Conservation (phyloP, 2,888 invertebrate species). For the Spicauda simplicius region DNA sequence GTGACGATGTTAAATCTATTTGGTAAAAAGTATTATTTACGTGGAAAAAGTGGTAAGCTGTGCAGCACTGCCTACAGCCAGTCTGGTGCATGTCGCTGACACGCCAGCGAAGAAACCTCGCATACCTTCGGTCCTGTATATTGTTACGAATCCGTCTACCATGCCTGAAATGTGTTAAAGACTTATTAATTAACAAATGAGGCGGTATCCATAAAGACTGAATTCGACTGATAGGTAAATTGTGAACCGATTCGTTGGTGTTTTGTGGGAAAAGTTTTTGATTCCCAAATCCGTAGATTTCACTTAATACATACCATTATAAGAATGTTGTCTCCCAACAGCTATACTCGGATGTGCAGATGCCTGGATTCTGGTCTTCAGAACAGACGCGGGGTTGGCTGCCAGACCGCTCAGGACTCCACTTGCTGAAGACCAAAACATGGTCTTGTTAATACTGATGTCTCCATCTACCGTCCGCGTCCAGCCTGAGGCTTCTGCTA, state of each 20-base stretch:
- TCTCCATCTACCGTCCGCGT: conserved; percentile 68
- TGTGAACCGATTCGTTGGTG: too few relatives aligned
- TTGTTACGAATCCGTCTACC: conserved; percentile 74
- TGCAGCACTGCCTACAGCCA: conserved; percentile 92
- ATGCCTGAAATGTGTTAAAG: conserved; percentile 69
- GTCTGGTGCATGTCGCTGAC: conserved; percentile 88
- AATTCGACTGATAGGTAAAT: too few relatives aligned
- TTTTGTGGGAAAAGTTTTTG: too few relatives aligned
- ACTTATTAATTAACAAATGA: conserved; percentile 12
- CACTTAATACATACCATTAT: conserved; percentile 70
- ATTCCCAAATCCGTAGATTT: not conserved
- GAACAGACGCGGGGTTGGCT: conserved; percentile 91
- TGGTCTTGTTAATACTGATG: conserved; percentile 63
- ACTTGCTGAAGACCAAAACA: conserved; percentile 78
- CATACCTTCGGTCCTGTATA: conserved; percentile 81
- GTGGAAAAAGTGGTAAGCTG: conserved; percentile 92
- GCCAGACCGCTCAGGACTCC: conserved; percentile 88
- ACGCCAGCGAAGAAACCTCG: conserved; percentile 92
- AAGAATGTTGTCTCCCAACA: conserved; percentile 93
- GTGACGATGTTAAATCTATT: too few relatives aligned
- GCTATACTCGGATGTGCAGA: conserved; percentile 89
- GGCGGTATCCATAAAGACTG: too few relatives aligned
- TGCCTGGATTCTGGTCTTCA: conserved; percentile 93
- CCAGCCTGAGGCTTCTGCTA: conserved; percentile 85
- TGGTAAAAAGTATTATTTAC: conserved; percentile 54